A percentile compares a stretch with the other conserved stretches of the same genome.
phyloP scores from a whole-genome alignment of 2,113 vertebrate genomes.

The Sigmodon hispidus region DNA sequence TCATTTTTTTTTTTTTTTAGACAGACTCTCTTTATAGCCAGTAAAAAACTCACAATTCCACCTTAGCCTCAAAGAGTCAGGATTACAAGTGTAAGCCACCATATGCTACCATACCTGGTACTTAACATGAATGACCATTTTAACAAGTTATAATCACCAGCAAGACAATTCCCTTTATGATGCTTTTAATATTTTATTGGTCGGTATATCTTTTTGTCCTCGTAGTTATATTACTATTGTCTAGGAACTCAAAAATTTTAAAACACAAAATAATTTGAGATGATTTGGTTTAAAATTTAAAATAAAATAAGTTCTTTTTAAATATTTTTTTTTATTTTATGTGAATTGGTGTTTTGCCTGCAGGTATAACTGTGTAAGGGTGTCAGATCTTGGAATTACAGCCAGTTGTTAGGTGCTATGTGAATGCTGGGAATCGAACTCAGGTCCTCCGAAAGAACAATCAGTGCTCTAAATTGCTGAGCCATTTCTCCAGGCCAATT shows the following conservation, averaged over 20 bases:
- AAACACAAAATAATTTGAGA: conserved; percentile 4
- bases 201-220: neutral
- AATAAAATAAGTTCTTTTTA: neutral
- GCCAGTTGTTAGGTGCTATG: too few species aligned
- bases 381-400: too few species aligned
- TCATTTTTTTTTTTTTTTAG: neutral
- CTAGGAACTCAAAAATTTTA: neutral
- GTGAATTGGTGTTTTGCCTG: too few species aligned
- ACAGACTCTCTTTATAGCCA: neutral
- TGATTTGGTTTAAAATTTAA: conserved; percentile 2
- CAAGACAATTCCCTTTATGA: neutral
- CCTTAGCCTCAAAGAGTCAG: neutral
- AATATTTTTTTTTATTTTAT: too few species aligned
- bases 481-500: too few species aligned
- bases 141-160: neutral
- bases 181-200: neutral
- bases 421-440: too few species aligned
- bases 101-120: too few species aligned
- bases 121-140: neutral
- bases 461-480: too few species aligned
- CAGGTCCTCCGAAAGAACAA: too few species aligned
- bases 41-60: neutral
- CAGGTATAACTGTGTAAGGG: too few species aligned
- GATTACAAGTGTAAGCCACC: neutral
- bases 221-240: neutral